Percentiles rank a stretch among this genome's conserved stretches.
Evolutionary conservation across 2,113 vertebrate genomes (phyloP).

Genomic region (Tonatia bakeri): DNA sequence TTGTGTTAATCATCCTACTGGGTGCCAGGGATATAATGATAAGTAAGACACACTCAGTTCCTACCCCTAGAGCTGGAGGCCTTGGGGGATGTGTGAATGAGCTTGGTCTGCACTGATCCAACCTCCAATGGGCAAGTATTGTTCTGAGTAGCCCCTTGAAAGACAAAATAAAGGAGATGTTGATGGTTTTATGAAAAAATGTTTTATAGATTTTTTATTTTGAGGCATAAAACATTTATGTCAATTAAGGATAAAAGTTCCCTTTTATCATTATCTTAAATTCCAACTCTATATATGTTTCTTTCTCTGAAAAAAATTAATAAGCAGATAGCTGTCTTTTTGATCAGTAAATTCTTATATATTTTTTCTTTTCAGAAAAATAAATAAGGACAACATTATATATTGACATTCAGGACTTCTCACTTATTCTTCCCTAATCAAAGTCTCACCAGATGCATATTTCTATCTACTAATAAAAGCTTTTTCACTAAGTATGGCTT

Average conservation of each 20-base stretch:
- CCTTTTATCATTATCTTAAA: not conserved
- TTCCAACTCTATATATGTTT: not conserved
- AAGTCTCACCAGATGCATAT: not conserved
- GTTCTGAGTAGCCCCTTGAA: not conserved
- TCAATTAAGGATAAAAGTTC: not conserved
- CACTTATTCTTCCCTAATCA: not conserved
- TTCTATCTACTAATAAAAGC: not conserved
- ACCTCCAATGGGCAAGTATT: not conserved
- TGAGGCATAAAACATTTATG: not conserved
- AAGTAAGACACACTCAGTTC: not conserved
- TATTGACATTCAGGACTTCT: not conserved
- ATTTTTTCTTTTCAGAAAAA: slow-evolving; percentile 26
- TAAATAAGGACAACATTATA: not conserved
- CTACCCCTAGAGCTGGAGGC: not conserved
- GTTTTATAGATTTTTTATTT: not conserved
- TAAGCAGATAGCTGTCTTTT: not conserved
- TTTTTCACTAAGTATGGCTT: not conserved
- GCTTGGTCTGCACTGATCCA: not conserved
- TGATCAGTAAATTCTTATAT: not conserved
- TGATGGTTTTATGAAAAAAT: not conserved
- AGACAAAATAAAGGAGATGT: not conserved
- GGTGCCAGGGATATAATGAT: not conserved
- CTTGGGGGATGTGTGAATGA: not conserved
- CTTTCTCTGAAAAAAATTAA: not conserved
- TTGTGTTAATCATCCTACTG: not conserved